Evolutionary conservation across 2,888 invertebrate species (phyloP), one percentile per base, ranked within the genome.

Genomic region (Nineta flava): DNA sequence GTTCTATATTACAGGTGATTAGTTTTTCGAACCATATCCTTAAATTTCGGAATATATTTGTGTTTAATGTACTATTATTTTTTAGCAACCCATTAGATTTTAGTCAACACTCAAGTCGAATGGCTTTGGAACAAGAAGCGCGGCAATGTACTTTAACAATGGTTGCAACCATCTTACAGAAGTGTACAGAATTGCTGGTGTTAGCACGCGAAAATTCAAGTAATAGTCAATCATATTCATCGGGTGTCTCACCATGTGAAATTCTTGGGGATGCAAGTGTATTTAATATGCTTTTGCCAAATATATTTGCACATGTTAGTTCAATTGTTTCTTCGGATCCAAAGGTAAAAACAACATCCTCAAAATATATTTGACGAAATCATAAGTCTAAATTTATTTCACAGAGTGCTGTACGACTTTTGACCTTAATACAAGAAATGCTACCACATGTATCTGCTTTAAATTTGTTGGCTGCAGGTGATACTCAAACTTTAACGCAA

Each of bases 361-460:
- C 1, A 5, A 43, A 17, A 10, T 3, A 17, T 17, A 44, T 47
- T 12, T 49, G 46, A 16, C 16, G 17, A 43, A 19, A 43, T 41
- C 3, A 12, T 43, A 12, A 43, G 16, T 49, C 44, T 35, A 26
- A 38, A 46, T 49, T 52, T 49, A 16, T 51, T 48, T 69, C 70
- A 35, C 63, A 87, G 86, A 87, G 87, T 59, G 82, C 83, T 1
- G 90, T 94, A 1, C 86, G 91, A 64, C 78, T 93, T 35, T 69
- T 95, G 50, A 82, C 83, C 50, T 69, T 93, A 59, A 85, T 95
- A 48, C 88, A 90, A 66, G 87, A 90, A 59, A 74, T 94, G 59
- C 67, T 95, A 17, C 94, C 94, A 0, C 87, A 91, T 57, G 87
- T 94, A 4, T 80, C 91, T 0, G 84, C 87, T 0, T 71, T 94